phyloP scores from a whole-genome alignment of 2,888 invertebrate species.

The Rotaria magnacalcarata region DNA sequence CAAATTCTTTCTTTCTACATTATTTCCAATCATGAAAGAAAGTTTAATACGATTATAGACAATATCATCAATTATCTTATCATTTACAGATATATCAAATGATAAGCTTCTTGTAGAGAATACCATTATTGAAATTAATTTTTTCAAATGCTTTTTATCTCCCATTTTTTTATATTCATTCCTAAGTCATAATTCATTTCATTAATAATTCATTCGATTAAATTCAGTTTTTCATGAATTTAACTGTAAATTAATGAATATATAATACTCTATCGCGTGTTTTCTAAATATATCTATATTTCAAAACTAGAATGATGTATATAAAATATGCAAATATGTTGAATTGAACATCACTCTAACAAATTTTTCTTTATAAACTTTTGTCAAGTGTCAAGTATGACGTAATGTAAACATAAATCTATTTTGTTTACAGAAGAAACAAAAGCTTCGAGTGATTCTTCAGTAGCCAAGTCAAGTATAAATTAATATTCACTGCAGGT shows the following conservation, averaged over 20 bases:
- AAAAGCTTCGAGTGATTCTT: too few species aligned
- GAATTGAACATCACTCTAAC: background rate
- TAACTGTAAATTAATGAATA: background rate
- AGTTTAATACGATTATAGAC: background rate
- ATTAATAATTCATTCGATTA: too few species aligned
- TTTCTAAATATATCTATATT: background rate
- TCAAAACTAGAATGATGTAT: background rate
- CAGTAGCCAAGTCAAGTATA: too few species aligned
- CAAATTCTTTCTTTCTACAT: background rate
- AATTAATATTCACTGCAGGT: too few species aligned
- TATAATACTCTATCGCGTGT: background rate
- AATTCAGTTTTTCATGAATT: too few species aligned
- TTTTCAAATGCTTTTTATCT: too few species aligned
- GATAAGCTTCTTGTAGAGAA: background rate
- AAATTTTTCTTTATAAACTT: background rate
- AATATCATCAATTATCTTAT: background rate
- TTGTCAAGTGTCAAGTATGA: too few species aligned
- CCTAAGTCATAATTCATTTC: too few species aligned
- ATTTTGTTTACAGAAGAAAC: too few species aligned
- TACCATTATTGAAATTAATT: background rate
- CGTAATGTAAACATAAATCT: too few species aligned
- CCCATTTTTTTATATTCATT: too few species aligned
- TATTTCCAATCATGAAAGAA: background rate
- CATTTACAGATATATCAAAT: background rate
- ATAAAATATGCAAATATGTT: background rate